These are phyloP conservation scores for Mycalesis mineus DNA, from an alignment of 2,888 invertebrate genomes.

Conservation along the genomic window DNA sequence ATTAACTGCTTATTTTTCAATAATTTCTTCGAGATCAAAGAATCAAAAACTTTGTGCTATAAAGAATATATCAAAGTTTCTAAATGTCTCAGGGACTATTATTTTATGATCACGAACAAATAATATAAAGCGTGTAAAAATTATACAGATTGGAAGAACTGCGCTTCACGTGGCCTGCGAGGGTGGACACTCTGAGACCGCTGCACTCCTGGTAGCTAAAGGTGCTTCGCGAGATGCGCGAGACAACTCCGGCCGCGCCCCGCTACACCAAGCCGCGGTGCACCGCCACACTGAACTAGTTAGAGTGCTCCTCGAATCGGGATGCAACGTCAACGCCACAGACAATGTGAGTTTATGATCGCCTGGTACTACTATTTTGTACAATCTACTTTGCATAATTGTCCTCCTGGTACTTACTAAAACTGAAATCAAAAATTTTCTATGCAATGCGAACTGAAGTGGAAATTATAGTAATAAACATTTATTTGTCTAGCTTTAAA, in stretches of 20 bases:
- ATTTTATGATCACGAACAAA: too few relatives aligned
- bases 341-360: constrained; percentile 55
- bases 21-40: too few relatives aligned
- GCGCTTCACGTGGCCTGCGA: constrained; percentile 85
- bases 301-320: constrained; percentile 82
- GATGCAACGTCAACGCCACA: constrained; percentile 79
- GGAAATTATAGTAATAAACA: too few relatives aligned
- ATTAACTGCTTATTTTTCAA: too few relatives aligned
- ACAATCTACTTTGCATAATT: constrained; percentile 6
- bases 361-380: constrained; percentile 18
- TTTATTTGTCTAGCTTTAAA: too few relatives aligned
- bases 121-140: neutral
- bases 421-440: too few relatives aligned
- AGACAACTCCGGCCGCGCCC: constrained; percentile 84
- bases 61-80: too few relatives aligned
- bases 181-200: constrained; percentile 80
- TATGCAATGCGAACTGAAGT: too few relatives aligned
- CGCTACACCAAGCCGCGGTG: constrained; percentile 86
- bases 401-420: constrained; percentile 12
- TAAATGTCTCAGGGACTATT: too few relatives aligned
- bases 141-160: constrained; percentile 70
- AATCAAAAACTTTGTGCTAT: too few relatives aligned
- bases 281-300: constrained; percentile 86
- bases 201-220: constrained; percentile 76
- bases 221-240: constrained; percentile 83